Conservation (phyloP, 2,888 invertebrate species). For the Zeuzera pyrina region DNA sequence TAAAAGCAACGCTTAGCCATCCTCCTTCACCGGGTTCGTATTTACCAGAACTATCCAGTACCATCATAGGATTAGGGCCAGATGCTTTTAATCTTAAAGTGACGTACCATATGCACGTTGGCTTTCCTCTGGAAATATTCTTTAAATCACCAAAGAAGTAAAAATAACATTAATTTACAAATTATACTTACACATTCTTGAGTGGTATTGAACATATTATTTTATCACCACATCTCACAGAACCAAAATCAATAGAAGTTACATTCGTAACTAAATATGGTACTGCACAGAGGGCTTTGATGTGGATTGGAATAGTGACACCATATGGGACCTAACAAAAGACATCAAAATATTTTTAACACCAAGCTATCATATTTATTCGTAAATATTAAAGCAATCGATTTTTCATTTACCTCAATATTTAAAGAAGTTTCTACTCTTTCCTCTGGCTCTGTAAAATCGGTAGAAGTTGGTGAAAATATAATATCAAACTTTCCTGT, state of each 20-base stretch:
- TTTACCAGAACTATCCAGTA: slow-evolving; percentile 53
- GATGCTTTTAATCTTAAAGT: slow-evolving; percentile 41
- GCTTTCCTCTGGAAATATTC: slow-evolving; percentile 58
- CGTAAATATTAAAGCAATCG: not conserved
- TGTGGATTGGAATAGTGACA: slow-evolving; percentile 69
- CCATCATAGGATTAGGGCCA: slow-evolving; percentile 40
- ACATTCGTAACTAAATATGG: slow-evolving; percentile 65
- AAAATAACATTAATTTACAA: not conserved
- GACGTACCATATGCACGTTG: slow-evolving; percentile 71
- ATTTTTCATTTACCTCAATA: slow-evolving; percentile 52
- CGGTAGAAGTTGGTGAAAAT: slow-evolving; percentile 60
- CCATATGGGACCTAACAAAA: slow-evolving; percentile 67
- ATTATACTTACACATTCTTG: slow-evolving; percentile 68
- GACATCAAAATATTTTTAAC: not conserved
- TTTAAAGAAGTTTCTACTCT: slow-evolving; percentile 50
- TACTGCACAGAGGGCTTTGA: slow-evolving; percentile 72
- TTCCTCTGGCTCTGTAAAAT: slow-evolving; percentile 56
- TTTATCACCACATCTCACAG: slow-evolving; percentile 74
- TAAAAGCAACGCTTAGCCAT: slow-evolving; percentile 70
- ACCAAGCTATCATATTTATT: no score
- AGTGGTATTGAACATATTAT: slow-evolving; percentile 64
- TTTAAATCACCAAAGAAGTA: not conserved
- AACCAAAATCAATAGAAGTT: slow-evolving; percentile 63
- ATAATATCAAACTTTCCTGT: slow-evolving; percentile 58
- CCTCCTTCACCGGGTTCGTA: slow-evolving; percentile 63